Percentiles rank a stretch among this genome's conserved stretches.
Conservation (phyloP, 2,113 vertebrate species). For the Rattus norvegicus region DNA sequence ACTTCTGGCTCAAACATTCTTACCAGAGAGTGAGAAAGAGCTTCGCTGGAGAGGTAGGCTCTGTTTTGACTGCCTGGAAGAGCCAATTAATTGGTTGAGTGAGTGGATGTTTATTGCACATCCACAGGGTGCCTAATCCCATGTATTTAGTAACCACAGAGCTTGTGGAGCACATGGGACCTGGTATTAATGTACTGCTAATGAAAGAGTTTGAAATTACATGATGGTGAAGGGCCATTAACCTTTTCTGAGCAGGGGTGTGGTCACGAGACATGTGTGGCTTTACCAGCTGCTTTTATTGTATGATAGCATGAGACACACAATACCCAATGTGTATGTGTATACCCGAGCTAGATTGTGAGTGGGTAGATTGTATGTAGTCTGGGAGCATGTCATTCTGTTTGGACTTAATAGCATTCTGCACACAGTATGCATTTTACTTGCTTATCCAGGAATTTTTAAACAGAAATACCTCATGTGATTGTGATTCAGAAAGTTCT, state of each 20-base stretch:
- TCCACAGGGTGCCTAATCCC: slow-evolving; percentile 52
- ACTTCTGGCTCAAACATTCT: background rate
- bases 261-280: slow-evolving; percentile 64
- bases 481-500: slow-evolving; percentile 67
- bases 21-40: background rate
- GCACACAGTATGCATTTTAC: background rate
- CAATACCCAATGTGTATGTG: background rate
- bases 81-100: slow-evolving; percentile 69
- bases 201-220: slow-evolving; percentile 74
- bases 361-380: background rate
- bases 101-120: slow-evolving; percentile 61
- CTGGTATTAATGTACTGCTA: slow-evolving; percentile 68
- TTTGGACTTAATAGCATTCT: slow-evolving; percentile 48
- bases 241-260: slow-evolving; percentile 59
- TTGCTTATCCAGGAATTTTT: slow-evolving; percentile 40
- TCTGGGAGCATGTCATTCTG: background rate
- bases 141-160: slow-evolving; percentile 46
- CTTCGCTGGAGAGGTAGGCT: slow-evolving; percentile 6
- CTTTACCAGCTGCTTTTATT: slow-evolving; percentile 64
- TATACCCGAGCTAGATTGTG: slow-evolving; percentile 20
- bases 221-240: slow-evolving; percentile 65
- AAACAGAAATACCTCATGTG: slow-evolving; percentile 18
- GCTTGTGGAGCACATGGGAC: slow-evolving; percentile 37
- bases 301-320: slow-evolving; percentile 51
- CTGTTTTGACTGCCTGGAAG: slow-evolving; percentile 55